These are phyloP conservation scores for Drosophila mayri DNA, from an alignment of 1,140 invertebrate genomes.

Conservation along the genomic window DNA sequence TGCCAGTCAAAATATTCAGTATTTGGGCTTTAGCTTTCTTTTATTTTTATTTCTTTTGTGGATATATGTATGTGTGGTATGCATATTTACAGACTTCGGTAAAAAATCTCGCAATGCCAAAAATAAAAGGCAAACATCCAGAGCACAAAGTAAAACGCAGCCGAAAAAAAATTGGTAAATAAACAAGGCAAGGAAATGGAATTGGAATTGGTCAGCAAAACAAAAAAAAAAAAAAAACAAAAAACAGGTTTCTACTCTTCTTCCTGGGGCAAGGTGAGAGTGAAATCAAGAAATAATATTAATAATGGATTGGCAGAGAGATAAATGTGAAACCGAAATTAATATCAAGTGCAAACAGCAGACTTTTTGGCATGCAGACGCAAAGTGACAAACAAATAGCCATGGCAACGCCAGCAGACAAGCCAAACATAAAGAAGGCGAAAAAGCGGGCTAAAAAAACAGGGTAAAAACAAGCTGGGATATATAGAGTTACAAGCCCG, in stretches of 20 bases:
- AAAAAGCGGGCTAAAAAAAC: conserved; percentile 7
- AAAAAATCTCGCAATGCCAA: conserved; percentile 51
- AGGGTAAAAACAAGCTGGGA: conserved; percentile 7
- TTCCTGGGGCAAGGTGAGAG: conserved; percentile 49
- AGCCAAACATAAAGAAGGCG: not conserved
- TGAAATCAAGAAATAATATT: conserved; percentile 23
- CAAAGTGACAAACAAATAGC: conserved; percentile 55
- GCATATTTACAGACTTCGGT: conserved; percentile 17
- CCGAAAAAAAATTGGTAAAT: conserved; percentile 23
- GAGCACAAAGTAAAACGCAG: conserved; percentile 22
- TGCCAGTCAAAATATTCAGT: conserved; percentile 65
- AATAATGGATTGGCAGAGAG: conserved; percentile 16
- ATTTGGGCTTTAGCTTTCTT: conserved; percentile 30
- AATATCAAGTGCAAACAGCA: conserved; percentile 47
- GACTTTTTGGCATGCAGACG: conserved; percentile 44
- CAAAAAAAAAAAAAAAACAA: not conserved
- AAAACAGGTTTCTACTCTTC: conserved; percentile 34
- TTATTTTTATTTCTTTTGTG: conserved; percentile 10
- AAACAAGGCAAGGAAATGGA: conserved; percentile 24
- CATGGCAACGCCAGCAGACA: conserved; percentile 9
- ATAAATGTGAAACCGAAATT: conserved; percentile 45
- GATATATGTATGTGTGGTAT: not conserved
- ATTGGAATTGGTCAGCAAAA: conserved; percentile 11
- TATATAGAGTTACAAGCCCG: conserved; percentile 37
- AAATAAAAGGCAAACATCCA: conserved; percentile 44